phyloP scores from a whole-genome alignment of 2,888 invertebrate species.

The Acanthoscelides obtectus region DNA sequence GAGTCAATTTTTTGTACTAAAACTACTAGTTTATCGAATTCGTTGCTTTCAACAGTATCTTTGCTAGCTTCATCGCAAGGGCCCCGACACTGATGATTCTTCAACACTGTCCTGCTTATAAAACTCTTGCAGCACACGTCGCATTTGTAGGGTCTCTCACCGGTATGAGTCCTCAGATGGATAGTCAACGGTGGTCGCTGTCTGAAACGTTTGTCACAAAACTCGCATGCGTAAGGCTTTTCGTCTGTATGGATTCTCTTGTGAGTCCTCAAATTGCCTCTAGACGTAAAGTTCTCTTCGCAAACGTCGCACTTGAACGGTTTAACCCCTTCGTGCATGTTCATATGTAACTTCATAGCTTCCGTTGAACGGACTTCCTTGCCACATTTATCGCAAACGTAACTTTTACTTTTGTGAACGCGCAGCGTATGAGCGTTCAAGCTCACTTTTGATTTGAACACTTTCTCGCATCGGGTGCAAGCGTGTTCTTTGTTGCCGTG shows the following conservation, averaged over 20 bases:
- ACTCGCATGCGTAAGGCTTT: neutral
- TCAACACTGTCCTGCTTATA: neutral
- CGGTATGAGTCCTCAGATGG: neutral
- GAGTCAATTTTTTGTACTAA: too few species aligned
- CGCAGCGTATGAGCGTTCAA: neutral
- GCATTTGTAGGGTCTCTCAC: neutral
- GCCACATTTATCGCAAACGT: neutral
- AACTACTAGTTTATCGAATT: too few species aligned
- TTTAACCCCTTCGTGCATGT: conserved; percentile 2
- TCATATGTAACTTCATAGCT: conserved; percentile 4
- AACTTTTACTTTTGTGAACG: neutral
- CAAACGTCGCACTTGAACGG: conserved; percentile 44
- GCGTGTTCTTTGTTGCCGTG: neutral
- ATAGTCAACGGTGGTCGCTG: neutral
- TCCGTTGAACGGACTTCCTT: neutral
- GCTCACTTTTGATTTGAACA: neutral
- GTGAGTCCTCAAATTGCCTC: neutral
- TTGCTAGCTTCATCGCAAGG: neutral
- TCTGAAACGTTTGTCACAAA: neutral
- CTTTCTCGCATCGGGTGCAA: neutral
- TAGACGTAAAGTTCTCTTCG: conserved; percentile 24
- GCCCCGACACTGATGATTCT: conserved; percentile 18
- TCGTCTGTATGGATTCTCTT: neutral
- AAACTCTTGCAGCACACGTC: neutral
- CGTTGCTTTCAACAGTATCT: neutral